A percentile compares a stretch with the other conserved stretches of the same genome.
Conservation (phyloP, 2,113 vertebrate genomes). For the Nothoprocta perdicaria region DNA sequence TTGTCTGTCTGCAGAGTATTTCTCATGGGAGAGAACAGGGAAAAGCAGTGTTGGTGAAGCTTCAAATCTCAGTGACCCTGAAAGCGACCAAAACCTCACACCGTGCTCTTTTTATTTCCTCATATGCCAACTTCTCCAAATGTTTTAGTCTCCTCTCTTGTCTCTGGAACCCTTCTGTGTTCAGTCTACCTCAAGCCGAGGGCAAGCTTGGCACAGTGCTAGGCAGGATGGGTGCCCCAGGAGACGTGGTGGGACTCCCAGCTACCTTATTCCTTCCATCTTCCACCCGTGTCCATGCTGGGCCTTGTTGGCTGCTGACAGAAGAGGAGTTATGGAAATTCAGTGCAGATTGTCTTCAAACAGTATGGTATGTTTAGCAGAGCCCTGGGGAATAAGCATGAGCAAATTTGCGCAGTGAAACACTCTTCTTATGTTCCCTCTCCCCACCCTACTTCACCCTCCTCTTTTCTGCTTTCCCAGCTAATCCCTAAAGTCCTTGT, state of each 20-base stretch:
- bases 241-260: neutral
- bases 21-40: neutral
- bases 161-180: neutral
- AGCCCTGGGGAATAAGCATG: fast-evolving
- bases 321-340: neutral
- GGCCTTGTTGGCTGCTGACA: neutral
- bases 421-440: neutral
- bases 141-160: neutral
- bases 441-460: neutral
- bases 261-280: neutral
- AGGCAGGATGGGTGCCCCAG: fast-evolving
- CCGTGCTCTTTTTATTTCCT: neutral
- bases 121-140: neutral
- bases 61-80: neutral
- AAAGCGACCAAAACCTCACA: neutral
- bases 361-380: neutral
- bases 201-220: neutral
- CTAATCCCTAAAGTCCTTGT: constrained; percentile 12
- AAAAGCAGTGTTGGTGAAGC: neutral
- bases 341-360: neutral
- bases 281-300: neutral
- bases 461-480: constrained; percentile 20
- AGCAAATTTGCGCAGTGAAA: neutral
- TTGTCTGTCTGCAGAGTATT: neutral
- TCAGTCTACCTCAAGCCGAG: neutral